Base-by-base conservation (phyloP, 53 echinoderm and acorn worm genomes). In the Zoroaster sp. region DNA sequence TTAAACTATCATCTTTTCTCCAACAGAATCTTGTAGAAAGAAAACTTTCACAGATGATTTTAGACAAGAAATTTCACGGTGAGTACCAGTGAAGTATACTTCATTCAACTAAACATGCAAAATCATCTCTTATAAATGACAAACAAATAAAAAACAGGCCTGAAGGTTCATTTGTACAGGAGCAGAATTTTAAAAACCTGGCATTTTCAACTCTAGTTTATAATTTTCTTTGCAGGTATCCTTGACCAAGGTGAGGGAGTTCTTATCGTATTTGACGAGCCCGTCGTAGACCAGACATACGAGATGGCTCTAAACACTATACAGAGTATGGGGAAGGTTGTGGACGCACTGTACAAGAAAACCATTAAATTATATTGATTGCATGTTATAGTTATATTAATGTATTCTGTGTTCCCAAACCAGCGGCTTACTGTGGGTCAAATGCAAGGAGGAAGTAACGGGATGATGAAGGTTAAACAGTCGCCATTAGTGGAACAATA, bases 11-110 rank as follows among this genome's bases (percentile, higher is more conserved):
- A 9, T 73, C 3, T 88, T 77, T 49, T 34, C 51, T 70, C 23
- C 34, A 89, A 59, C 87, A 97, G 97, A 90, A 94, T 47, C 89
- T 95, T 10, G 95, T 97, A 9, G 97, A 97, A 87, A 93, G 92
- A 53, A 97, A 97, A 66, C 89, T 97, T 66, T 97, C 97, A 39
- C 97, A 97, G 75, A 97, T 97, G 97, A 97, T 97, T 55, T 69
- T 97, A 65, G 97, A 97, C 82, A 97, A 97, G 87, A 97, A 97
- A 83, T 97, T 97, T 79, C 95, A 97, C 74, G 97, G 97, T 97
- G 80, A 91, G 94, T 75, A 89, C 34, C 18, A 35, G 8, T 12
- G 25, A 69, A 12, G 69, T 31, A 68, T 9, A 69, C 69, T 18
- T 12, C 10, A 1, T 31, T 40, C 20, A 53, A 53, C 17, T 53